These are phyloP conservation scores for Cardinalis cardinalis DNA, from an alignment of 2,113 vertebrate genomes.

Conservation along the genomic window DNA sequence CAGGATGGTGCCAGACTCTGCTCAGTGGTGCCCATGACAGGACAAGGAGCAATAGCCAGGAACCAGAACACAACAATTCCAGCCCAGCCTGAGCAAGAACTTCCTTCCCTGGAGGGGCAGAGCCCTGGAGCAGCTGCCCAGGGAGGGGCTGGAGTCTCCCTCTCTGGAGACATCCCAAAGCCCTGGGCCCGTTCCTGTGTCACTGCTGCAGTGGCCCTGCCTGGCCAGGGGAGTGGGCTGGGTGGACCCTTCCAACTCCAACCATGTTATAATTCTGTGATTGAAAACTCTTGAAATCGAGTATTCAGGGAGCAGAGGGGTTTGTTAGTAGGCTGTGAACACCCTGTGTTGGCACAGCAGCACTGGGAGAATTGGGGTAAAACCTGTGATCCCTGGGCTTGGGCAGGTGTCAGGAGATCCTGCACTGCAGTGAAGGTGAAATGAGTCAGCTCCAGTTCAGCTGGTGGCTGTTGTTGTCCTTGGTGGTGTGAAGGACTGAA, in stretches of 20 bases:
- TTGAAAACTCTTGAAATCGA: not conserved
- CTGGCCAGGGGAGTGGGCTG: not conserved
- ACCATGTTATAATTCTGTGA: not conserved
- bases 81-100: not conserved
- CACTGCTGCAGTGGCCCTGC: not conserved
- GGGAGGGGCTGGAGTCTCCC: not conserved
- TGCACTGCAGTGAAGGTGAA: no score
- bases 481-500: not conserved
- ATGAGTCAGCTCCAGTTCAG: not conserved
- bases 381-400: not conserved
- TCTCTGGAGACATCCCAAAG: not conserved
- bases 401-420: not conserved
- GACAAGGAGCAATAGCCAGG: not conserved
- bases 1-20: no score
- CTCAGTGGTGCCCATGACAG: not conserved
- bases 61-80: not conserved
- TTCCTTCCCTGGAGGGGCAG: not conserved
- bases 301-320: accelerated
- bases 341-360: not conserved
- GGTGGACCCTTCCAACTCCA: no score
- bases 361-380: not conserved
- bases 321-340: not conserved
- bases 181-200: not conserved
- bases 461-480: not conserved
- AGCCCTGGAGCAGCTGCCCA: not conserved